Evolutionary conservation across 2,797 vertebrate species (phyloP).

Genomic region (Ceryle rudis): DNA sequence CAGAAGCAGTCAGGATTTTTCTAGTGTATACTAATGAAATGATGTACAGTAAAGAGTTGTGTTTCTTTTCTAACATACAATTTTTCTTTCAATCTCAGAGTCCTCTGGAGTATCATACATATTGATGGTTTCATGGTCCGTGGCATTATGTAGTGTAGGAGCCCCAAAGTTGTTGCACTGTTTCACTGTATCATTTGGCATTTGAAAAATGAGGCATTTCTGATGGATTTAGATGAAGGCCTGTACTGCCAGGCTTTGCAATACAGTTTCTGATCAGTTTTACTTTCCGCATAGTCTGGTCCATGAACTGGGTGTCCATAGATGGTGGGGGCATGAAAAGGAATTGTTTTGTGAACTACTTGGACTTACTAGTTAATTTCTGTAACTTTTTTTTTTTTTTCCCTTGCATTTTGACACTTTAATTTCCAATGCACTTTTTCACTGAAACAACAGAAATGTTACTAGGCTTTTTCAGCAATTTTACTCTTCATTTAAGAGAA

Average conservation of each 20-base stretch:
- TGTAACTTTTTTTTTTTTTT: background rate
- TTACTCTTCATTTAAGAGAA: background rate
- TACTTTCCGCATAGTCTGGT: background rate
- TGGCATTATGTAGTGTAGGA: background rate
- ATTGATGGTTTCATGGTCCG: background rate
- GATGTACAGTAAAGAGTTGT: accelerated
- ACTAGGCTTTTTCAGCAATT: background rate
- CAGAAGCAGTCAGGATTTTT: background rate
- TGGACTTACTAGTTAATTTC: background rate
- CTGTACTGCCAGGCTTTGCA: background rate
- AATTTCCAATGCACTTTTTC: background rate
- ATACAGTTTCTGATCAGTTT: background rate
- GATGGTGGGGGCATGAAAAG: background rate
- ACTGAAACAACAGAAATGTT: background rate
- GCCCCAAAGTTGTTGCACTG: background rate
- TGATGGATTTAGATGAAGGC: background rate
- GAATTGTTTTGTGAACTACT: background rate
- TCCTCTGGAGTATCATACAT: background rate
- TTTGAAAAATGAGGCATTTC: background rate
- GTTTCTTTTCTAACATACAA: background rate
- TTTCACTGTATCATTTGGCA: background rate
- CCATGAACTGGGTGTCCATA: background rate
- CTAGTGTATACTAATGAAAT: background rate
- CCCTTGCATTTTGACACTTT: background rate
- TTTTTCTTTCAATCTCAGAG: background rate